Base-by-base conservation (phyloP, 1,140 invertebrate species). In the Chionoecetes opilio region DNA sequence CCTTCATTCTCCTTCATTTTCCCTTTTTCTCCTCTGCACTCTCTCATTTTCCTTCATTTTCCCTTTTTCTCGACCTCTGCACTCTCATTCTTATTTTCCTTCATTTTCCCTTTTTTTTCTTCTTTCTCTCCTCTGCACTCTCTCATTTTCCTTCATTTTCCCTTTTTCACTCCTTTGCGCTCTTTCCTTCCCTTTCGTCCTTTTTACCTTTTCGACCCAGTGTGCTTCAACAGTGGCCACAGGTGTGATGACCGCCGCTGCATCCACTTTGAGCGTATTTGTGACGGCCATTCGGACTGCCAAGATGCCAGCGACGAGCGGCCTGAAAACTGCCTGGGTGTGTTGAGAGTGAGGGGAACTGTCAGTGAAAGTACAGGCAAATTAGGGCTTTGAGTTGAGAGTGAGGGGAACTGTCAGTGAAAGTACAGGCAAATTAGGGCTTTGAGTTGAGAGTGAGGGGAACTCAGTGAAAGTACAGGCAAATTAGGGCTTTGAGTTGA, bases 251-350 rank as follows among this genome's bases (percentile, higher is more conserved):
- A 96, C 82, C 75, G 84, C 0, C 91, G 93, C 21, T 97, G 97
- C 96, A 96, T 97, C 86, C 95, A 95, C 17, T 92, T 93, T 85
- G 89, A 88, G 3, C 94, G 96, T 35, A 91, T 91, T 14, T 97
- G 97, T 96, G 96, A 97, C 95, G 96, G 96, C 29, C 96, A 96
- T 46, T 46, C 93, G 21, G 96, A 97, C 96, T 97, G 97, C 96
- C 87, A 82, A 26, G 96, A 97, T 95, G 96, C 96, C 6, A 96
- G 96, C 92, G 97, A 97, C 96, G 97, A 97, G 29, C 37, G 91
- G 8, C 82, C 75, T 29, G 37, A 87, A 6, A 95, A 96, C 82
- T 96, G 96, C 88, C 87, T 95, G 75, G 96, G 96, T 96, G 90
- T 82, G 95, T 95, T 34, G 37, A 38, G n/a, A 26, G 38, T 35